A percentile compares a stretch with the other conserved stretches of the same genome.
Evolutionary conservation across 2,113 vertebrate genomes (phyloP).

Genomic region (Daboia siamensis): DNA sequence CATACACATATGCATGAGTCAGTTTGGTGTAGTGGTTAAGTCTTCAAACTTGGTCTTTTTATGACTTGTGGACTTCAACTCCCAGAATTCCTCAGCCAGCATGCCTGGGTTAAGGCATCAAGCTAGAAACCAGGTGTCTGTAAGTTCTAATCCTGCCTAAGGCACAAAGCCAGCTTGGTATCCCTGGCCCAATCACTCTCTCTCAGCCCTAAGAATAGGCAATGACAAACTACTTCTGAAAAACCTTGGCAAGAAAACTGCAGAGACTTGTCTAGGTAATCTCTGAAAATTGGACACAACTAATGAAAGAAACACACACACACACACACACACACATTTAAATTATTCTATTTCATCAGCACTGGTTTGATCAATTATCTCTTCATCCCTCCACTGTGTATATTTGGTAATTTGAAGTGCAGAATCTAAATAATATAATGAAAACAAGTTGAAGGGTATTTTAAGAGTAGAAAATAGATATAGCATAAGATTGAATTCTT

Average conservation of each 20-base stretch:
- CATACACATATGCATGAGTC: not conserved
- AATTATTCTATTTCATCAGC: not conserved
- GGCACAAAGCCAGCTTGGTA: too few relatives aligned
- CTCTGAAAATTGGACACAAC: not conserved
- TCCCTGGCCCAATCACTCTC: too few relatives aligned
- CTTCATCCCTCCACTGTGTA: not conserved
- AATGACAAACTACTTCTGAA: too few relatives aligned
- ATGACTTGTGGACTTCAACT: too few relatives aligned
- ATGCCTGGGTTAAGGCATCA: too few relatives aligned
- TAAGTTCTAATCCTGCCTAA: too few relatives aligned
- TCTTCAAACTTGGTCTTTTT: too few relatives aligned
- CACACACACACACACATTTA: not conserved
- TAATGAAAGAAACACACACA: not conserved
- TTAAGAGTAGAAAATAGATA: not conserved
- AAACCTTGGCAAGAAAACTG: too few relatives aligned
- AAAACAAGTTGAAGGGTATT: not conserved
- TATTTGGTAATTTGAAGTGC: not conserved
- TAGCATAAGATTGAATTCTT: too few relatives aligned
- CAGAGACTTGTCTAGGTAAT: too few relatives aligned
- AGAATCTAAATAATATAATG: not conserved
- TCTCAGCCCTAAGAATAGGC: too few relatives aligned
- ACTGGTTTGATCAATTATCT: not conserved
- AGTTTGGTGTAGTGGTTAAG: not conserved
- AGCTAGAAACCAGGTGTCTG: not conserved
- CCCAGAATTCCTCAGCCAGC: too few relatives aligned